Evolutionary conservation across 2,113 vertebrate genomes (phyloP).

Genomic region (Heterotis niloticus): DNA sequence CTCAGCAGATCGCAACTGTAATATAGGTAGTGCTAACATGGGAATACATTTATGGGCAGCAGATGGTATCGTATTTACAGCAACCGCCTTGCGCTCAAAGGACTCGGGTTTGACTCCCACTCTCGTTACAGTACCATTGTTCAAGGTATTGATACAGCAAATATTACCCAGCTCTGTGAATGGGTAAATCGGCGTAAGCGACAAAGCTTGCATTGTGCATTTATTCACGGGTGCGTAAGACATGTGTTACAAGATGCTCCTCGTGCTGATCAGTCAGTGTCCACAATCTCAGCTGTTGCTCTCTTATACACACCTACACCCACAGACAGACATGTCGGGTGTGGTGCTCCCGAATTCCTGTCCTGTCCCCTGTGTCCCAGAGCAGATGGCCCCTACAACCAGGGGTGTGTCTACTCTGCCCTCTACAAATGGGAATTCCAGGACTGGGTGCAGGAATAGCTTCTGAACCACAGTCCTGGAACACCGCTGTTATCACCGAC

Average conservation of each 20-base stretch:
- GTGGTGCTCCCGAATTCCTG: constrained; percentile 52
- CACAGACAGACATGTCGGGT: constrained; percentile 49
- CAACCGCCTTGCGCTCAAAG: too few relatives aligned
- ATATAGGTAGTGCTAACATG: constrained; percentile 23
- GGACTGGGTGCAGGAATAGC: constrained; percentile 48
- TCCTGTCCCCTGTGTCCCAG: constrained; percentile 38
- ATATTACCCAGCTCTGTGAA: too few relatives aligned
- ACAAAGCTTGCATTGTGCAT: too few relatives aligned
- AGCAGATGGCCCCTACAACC: constrained; percentile 56
- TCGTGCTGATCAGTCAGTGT: constrained; percentile 62
- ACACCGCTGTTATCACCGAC: constrained; percentile 45
- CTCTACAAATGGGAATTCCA: constrained; percentile 64
- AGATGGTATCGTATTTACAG: too few relatives aligned
- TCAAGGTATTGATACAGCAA: too few relatives aligned
- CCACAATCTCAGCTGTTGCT: constrained; percentile 70
- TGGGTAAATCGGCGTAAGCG: too few relatives aligned
- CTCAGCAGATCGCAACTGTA: constrained; percentile 24
- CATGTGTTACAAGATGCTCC: constrained; percentile 55
- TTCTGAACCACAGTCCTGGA: constrained; percentile 46
- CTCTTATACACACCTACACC: constrained; percentile 30
- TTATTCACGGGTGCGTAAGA: constrained; percentile 23
- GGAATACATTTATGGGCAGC: constrained; percentile 20
- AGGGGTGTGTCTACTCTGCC: constrained; percentile 19
- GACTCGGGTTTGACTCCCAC: too few relatives aligned
- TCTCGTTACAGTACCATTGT: too few relatives aligned